Conservation (phyloP, 2,113 vertebrate species). For the Butorides virescens region DNA sequence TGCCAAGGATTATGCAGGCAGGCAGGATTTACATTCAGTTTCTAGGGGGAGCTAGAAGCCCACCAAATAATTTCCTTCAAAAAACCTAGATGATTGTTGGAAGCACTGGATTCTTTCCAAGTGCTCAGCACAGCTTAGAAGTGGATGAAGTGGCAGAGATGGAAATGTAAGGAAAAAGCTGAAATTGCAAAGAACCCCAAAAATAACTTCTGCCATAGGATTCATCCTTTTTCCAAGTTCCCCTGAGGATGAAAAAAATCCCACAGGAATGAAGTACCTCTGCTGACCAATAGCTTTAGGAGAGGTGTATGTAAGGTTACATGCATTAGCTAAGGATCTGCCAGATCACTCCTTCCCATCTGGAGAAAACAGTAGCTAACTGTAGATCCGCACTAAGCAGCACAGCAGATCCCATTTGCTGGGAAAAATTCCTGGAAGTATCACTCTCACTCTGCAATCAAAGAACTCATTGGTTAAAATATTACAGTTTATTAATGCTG, state of each 20-base stretch:
- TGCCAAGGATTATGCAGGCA: background rate
- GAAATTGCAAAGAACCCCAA: background rate
- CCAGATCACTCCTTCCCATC: background rate
- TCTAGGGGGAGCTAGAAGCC: conserved; percentile 61
- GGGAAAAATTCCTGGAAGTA: background rate
- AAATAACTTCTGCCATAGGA: background rate
- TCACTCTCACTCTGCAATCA: background rate
- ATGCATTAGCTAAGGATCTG: background rate
- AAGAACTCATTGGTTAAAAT: background rate
- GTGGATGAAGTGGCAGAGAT: background rate
- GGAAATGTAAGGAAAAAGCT: background rate
- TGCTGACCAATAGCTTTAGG: background rate
- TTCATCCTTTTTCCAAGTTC: background rate
- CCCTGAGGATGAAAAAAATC: background rate
- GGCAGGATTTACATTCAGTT: background rate
- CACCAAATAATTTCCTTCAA: background rate
- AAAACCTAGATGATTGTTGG: background rate
- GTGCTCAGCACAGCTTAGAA: background rate
- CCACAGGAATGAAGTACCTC: background rate
- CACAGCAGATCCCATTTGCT: background rate
- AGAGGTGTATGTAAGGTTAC: background rate
- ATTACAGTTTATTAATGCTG: background rate
- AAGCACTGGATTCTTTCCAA: background rate
- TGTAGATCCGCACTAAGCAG: background rate
- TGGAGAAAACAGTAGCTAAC: background rate